Percentiles rank a stretch among this genome's conserved stretches.
These are phyloP conservation scores for Tetramorium parvispinum DNA, from an alignment of 1,140 invertebrate genomes.

Conservation along the genomic window DNA sequence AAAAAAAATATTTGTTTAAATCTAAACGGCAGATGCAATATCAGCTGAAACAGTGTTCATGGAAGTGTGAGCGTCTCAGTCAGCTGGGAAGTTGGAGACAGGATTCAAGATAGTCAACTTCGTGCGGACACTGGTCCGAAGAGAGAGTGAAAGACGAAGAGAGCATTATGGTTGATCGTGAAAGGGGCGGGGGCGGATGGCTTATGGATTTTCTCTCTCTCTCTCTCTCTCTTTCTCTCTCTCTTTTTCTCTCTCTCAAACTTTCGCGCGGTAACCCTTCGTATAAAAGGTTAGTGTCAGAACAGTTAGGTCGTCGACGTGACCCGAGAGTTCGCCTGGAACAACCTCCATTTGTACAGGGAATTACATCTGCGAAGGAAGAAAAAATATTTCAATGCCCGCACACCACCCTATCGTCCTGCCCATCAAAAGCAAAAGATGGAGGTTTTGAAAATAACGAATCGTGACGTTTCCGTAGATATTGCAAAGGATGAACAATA, in stretches of 20 bases:
- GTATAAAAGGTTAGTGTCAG: conserved; percentile 79
- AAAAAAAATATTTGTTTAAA: conserved; percentile 27
- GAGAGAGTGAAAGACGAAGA: conserved; percentile 62
- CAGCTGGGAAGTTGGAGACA: conserved; percentile 35
- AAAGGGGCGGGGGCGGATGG: conserved; percentile 39
- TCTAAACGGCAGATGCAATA: conserved; percentile 54
- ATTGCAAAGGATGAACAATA: conserved; percentile 41
- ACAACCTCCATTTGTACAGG: conserved; percentile 79
- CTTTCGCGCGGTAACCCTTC: conserved; percentile 77
- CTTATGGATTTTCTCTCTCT: conserved; percentile 74
- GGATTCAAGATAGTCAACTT: conserved; percentile 50
- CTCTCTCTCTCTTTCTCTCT: not conserved
- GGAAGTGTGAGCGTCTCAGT: conserved; percentile 35
- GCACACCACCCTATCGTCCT: not conserved
- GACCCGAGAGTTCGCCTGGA: conserved; percentile 77
- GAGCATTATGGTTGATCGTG: conserved; percentile 38
- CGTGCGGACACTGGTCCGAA: conserved; percentile 30
- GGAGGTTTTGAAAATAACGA: conserved; percentile 36
- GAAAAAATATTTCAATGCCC: conserved; percentile 61
- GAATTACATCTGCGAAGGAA: conserved; percentile 76
- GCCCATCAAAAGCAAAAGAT: conserved; percentile 14
- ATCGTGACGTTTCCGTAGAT: not conserved
- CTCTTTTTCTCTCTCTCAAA: conserved; percentile 58
- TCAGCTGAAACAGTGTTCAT: conserved; percentile 40
- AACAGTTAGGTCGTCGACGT: conserved; percentile 81